Evolutionary conservation across 2,888 invertebrate genomes (phyloP).

Genomic region (Hypercompe scribonia): DNA sequence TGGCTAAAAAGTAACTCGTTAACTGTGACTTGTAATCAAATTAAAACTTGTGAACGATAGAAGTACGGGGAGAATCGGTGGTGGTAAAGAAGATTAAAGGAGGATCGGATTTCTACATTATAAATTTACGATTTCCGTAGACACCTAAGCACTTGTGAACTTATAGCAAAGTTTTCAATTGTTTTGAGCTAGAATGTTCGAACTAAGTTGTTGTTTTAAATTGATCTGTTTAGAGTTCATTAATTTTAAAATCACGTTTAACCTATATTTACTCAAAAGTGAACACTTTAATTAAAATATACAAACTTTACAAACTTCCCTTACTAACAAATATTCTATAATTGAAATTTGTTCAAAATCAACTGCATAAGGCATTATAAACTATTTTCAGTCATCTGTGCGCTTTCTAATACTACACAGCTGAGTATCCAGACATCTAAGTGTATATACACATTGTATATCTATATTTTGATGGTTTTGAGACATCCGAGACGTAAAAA

Average conservation of each 20-base stretch:
- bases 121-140: constrained; percentile 65
- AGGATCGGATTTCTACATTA: constrained; percentile 62
- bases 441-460: background rate
- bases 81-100: constrained; percentile 52
- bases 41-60: constrained; percentile 65
- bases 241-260: background rate
- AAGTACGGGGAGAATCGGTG: constrained; percentile 51
- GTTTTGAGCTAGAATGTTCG: constrained; percentile 34
- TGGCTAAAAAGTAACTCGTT: constrained; percentile 62
- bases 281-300: background rate
- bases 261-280: background rate
- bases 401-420: background rate
- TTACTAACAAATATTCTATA: background rate
- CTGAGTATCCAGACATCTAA: background rate
- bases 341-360: background rate
- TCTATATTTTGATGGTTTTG: background rate
- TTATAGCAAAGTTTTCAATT: constrained; percentile 42
- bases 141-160: constrained; percentile 49
- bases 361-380: accelerated
- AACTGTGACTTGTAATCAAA: constrained; percentile 69
- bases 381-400: background rate
- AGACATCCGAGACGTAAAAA: background rate
- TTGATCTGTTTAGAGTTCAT: background rate
- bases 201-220: constrained; percentile 12
- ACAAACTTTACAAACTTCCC: no score